Conservation (phyloP, 2,888 invertebrate genomes). For the Heliothis peltigera region DNA sequence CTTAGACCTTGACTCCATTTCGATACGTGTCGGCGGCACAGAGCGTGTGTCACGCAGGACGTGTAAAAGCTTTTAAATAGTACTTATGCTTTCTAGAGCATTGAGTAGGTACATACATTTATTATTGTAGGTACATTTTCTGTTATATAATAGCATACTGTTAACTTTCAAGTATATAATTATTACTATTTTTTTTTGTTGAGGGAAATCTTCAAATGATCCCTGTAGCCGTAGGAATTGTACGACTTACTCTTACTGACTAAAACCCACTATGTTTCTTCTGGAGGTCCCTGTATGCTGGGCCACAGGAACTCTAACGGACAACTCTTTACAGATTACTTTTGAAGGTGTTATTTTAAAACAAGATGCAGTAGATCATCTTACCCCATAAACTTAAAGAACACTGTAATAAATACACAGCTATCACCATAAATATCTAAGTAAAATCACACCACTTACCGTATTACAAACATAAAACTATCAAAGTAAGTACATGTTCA, state of each 20-base stretch:
- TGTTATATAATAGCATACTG: not conserved
- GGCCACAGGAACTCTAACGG: too few species aligned
- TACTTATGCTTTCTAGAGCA: constrained; percentile 1
- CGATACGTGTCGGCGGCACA: constrained; percentile 2
- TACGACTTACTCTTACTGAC: too few species aligned
- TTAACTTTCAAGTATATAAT: not conserved
- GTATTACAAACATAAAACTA: constrained; percentile 47
- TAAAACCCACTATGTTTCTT: too few species aligned
- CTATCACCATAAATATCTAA: constrained; percentile 20
- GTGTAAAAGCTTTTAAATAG: not conserved
- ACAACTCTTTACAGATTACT: too few species aligned
- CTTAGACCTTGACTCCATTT: constrained; percentile 25
- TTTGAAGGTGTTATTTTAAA: not conserved
- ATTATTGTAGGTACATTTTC: not conserved
- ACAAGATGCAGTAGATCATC: not conserved
- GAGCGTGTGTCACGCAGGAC: not conserved
- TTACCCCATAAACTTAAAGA: not conserved
- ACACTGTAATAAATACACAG: constrained; percentile 5
- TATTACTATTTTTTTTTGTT: too few species aligned
- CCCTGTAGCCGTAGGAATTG: too few species aligned
- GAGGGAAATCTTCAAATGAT: too few species aligned
- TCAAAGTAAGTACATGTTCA: constrained; percentile 52
- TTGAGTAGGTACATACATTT: too few species aligned
- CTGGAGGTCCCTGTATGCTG: too few species aligned
- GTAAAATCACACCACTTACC: constrained; percentile 27